phyloP scores from a whole-genome alignment of 2,797 vertebrate genomes.

The Basileuterus tristriatus region DNA sequence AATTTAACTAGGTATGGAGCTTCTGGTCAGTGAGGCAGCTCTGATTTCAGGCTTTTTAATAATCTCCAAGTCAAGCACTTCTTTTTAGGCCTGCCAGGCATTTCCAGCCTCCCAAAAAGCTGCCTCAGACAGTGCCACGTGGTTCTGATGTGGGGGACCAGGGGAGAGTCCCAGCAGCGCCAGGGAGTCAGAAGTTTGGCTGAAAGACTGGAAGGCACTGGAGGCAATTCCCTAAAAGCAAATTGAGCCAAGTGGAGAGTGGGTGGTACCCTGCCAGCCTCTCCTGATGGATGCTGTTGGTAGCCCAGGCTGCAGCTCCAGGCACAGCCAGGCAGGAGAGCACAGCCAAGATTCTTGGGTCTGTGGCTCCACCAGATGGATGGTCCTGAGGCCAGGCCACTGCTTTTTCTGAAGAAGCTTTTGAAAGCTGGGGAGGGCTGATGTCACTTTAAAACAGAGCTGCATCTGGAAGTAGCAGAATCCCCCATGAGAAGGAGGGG shows the following conservation, averaged over 20 bases:
- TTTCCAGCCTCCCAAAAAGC: background rate
- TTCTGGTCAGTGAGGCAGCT: background rate
- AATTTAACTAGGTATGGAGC: background rate
- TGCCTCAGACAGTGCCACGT: accelerated
- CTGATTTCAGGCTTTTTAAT: background rate
- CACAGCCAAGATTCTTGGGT: background rate
- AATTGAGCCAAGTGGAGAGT: background rate
- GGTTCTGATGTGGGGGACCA: background rate
- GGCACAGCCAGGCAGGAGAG: background rate
- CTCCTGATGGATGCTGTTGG: background rate
- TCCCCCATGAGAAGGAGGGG: background rate
- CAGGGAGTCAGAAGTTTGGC: background rate
- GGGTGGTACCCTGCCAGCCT: background rate
- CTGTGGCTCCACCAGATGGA: conserved; percentile 46
- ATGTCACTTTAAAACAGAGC: background rate
- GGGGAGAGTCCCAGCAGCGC: background rate
- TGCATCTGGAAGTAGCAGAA: background rate
- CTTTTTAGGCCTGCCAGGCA: background rate
- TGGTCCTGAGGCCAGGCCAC: background rate
- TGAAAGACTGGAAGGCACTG: background rate
- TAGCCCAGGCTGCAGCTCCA: background rate
- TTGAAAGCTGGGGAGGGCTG: background rate
- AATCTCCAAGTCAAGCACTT: background rate
- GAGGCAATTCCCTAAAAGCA: background rate
- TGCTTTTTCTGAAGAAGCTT: background rate